phyloP scores from a whole-genome alignment of 2,797 vertebrate genomes.

The Tenualosa ilisha region DNA sequence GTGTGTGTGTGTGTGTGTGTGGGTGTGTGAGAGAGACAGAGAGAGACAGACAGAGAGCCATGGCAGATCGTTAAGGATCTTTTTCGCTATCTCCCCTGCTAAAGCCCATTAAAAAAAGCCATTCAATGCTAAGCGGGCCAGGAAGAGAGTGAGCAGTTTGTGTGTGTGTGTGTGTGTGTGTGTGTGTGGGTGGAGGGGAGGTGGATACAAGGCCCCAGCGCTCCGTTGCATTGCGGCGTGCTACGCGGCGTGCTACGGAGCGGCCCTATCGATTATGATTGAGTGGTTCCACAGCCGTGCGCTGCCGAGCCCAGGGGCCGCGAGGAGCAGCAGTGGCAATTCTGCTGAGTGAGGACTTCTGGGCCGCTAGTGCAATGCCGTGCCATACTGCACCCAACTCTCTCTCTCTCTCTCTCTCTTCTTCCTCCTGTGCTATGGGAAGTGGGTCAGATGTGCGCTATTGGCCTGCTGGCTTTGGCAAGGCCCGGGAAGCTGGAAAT shows the following conservation, averaged over 20 bases:
- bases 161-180: not conserved
- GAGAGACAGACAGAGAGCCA: not conserved
- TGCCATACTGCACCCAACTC: not conserved
- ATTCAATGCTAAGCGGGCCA: conserved; percentile 4
- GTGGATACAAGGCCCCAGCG: not conserved
- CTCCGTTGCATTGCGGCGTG: not conserved
- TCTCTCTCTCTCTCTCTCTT: not conserved
- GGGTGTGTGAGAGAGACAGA: not conserved
- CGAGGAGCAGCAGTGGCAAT: conserved; percentile 8
- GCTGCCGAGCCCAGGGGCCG: not conserved
- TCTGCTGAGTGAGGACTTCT: conserved; percentile 44
- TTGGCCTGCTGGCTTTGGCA: conserved; percentile 36
- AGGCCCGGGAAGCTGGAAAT: conserved; percentile 32
- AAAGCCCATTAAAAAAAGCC: conserved; percentile 23
- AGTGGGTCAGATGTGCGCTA: conserved; percentile 34
- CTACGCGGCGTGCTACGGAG: not conserved
- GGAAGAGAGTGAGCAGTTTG: not conserved
- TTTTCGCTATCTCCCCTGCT: not conserved
- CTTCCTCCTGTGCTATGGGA: conserved; percentile 26
- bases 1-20: no score
- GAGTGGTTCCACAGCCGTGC: conserved; percentile 37
- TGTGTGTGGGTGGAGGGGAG: not conserved
- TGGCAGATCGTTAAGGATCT: conserved; percentile 16
- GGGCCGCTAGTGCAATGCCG: not conserved
- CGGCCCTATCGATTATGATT: conserved; percentile 40